Conservation (phyloP, 2,888 invertebrate species). For the Zaprionus lineosus region DNA sequence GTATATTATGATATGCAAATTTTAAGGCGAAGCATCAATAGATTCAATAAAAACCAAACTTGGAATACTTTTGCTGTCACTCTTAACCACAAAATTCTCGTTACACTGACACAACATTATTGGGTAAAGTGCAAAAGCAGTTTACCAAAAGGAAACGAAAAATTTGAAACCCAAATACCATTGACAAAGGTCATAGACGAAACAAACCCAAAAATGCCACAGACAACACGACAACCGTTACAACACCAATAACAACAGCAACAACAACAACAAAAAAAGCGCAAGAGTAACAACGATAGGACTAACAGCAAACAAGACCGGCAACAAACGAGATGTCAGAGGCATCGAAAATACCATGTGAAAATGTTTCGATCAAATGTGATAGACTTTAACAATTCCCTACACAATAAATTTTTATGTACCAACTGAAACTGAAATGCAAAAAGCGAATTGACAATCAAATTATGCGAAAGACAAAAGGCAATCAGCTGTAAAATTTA, state of each 20-base stretch:
- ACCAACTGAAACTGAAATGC: too few species aligned
- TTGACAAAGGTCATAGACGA: slow-evolving; percentile 74
- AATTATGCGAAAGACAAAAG: too few species aligned
- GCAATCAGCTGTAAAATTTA: neutral
- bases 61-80: slow-evolving; percentile 21
- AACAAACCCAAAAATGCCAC: slow-evolving; percentile 52
- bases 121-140: slow-evolving; percentile 33
- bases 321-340: slow-evolving; percentile 50
- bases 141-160: slow-evolving; percentile 19
- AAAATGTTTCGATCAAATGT: slow-evolving; percentile 15
- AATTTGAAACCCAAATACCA: slow-evolving; percentile 54
- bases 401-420: too few species aligned
- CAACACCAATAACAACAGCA: slow-evolving; percentile 20
- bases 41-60: slow-evolving; percentile 21
- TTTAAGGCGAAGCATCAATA: slow-evolving; percentile 19
- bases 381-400: slow-evolving; percentile 19
- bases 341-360: slow-evolving; percentile 45
- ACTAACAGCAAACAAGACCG: slow-evolving; percentile 42
- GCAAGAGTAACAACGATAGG: slow-evolving; percentile 6
- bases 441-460: too few species aligned
- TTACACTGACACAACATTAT: slow-evolving; percentile 39
- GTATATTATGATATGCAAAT: slow-evolving; percentile 28
- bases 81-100: slow-evolving; percentile 28
- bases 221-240: slow-evolving; percentile 11
- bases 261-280: slow-evolving; percentile 21